A percentile compares a stretch with the other conserved stretches of the same genome.
phyloP scores from a whole-genome alignment of 2,797 vertebrate genomes.

The Sebastes vulpes region DNA sequence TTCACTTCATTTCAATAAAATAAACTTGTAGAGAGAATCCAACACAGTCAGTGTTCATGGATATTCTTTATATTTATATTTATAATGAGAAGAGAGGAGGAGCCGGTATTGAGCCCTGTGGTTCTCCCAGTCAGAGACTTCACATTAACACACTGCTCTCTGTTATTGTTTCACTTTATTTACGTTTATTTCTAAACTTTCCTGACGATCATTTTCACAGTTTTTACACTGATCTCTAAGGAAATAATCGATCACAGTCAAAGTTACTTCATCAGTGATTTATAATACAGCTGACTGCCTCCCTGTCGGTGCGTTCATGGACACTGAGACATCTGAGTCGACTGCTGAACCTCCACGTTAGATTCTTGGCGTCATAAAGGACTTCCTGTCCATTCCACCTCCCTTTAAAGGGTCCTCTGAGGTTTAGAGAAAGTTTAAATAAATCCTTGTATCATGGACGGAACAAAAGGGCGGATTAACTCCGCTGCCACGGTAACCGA shows the following conservation, averaged over 20 bases:
- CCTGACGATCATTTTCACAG: not conserved
- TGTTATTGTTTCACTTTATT: too few relatives aligned
- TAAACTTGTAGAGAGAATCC: too few relatives aligned
- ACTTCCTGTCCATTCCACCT: not conserved
- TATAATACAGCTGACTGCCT: not conserved
- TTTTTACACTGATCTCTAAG: not conserved
- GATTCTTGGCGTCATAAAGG: not conserved
- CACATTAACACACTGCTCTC: too few relatives aligned
- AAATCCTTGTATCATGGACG: not conserved
- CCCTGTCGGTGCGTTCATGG: not conserved
- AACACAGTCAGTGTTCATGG: too few relatives aligned
- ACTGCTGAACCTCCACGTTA: not conserved
- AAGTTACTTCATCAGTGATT: not conserved
- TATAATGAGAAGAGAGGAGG: too few relatives aligned
- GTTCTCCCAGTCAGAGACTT: too few relatives aligned
- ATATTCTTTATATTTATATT: too few relatives aligned
- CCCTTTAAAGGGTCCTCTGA: not conserved
- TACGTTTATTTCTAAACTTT: too few relatives aligned
- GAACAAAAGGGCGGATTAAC: slow-evolving; percentile 56
- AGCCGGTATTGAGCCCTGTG: too few relatives aligned
- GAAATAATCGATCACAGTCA: not conserved
- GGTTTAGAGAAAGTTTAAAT: slow-evolving; percentile 17
- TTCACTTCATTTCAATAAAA: too few relatives aligned
- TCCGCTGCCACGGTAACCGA: slow-evolving; percentile 44
- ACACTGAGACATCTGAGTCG: not conserved